These are phyloP conservation scores for Argynnis bischoffii DNA, from an alignment of 2,888 invertebrate species.

Conservation along the genomic window DNA sequence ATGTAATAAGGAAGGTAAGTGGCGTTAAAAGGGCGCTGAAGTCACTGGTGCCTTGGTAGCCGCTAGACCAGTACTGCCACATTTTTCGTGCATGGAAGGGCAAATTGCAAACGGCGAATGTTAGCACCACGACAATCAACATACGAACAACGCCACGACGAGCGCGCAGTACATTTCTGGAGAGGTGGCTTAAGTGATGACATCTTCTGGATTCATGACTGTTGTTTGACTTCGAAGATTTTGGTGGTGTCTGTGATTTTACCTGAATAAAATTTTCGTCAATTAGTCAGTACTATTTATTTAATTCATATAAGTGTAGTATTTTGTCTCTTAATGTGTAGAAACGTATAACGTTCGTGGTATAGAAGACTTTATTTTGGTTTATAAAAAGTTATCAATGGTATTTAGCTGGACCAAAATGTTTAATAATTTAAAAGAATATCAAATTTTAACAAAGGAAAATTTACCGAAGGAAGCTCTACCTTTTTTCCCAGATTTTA, in stretches of 20 bases:
- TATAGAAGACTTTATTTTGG: no score
- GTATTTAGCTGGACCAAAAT: no score
- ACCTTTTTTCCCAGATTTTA: no score
- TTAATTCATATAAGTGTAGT: no score
- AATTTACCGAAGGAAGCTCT: no score
- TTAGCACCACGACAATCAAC: slow-evolving; percentile 93
- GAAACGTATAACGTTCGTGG: no score
- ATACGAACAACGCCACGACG: slow-evolving; percentile 93
- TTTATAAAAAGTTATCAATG: no score
- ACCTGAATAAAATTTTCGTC: slow-evolving; percentile 47
- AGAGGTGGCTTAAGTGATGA: slow-evolving; percentile 86
- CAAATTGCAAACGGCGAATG: slow-evolving; percentile 94
- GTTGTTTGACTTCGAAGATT: slow-evolving; percentile 61
- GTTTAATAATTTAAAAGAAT: no score
- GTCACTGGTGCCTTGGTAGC: slow-evolving; percentile 87
- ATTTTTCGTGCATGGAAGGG: slow-evolving; percentile 94
- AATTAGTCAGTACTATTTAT: no score
- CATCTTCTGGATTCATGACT: slow-evolving; percentile 72
- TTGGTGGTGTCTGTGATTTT: slow-evolving; percentile 43
- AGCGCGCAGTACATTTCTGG: slow-evolving; percentile 89
- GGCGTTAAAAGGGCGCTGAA: slow-evolving; percentile 91
- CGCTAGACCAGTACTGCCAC: slow-evolving; percentile 91
- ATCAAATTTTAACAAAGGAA: no score
- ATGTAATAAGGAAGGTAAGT: slow-evolving; percentile 92
- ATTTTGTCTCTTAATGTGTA: no score